phyloP scores from a whole-genome alignment of 1,140 invertebrate genomes.

The Diachasmimorpha longicaudata region DNA sequence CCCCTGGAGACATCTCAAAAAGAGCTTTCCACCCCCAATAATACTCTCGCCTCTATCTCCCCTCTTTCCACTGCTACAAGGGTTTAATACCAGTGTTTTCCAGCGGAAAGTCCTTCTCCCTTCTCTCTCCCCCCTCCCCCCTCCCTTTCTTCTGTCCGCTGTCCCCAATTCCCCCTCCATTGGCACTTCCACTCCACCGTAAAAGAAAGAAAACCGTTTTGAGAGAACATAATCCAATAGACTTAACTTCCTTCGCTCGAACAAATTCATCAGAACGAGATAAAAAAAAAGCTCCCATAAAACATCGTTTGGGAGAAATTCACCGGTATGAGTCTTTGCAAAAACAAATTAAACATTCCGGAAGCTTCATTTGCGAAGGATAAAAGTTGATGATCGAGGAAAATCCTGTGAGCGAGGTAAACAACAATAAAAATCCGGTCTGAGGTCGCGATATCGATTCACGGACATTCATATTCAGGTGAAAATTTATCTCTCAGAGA shows the following conservation, averaged over 20 bases:
- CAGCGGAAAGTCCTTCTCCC: background rate
- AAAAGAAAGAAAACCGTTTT: background rate
- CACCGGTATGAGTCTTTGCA: background rate
- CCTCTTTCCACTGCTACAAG: background rate
- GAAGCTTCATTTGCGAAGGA: background rate
- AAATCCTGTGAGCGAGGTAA: background rate
- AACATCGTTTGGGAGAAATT: background rate
- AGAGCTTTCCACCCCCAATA: background rate
- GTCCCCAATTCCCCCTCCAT: background rate
- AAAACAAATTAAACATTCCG: background rate
- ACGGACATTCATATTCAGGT: background rate
- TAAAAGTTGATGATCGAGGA: background rate
- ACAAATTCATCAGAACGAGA: background rate
- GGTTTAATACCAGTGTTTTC: background rate
- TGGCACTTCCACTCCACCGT: background rate
- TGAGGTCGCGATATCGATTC: background rate
- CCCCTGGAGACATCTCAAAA: background rate
- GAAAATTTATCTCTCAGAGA: background rate
- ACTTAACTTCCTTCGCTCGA: background rate
- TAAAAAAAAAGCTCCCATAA: background rate
- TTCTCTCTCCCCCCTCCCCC: background rate
- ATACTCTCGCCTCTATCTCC: background rate
- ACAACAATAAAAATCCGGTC: background rate
- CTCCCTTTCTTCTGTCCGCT: background rate
- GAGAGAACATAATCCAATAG: background rate